Evolutionary conservation across 2,113 vertebrate genomes (phyloP).

Genomic region (Erythrocercus mccallii): DNA sequence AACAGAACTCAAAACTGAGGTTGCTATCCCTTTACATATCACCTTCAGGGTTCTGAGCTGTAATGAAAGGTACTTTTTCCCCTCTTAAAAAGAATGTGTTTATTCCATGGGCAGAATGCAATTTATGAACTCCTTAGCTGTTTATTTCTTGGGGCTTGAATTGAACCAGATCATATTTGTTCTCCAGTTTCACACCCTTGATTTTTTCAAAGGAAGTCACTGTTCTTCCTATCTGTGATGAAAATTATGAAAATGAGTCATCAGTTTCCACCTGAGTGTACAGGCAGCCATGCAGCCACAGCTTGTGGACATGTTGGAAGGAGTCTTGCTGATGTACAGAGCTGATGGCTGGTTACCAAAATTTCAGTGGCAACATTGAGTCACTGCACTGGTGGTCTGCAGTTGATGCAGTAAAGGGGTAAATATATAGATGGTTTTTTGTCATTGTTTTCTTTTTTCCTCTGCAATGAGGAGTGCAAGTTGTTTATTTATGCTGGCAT

Average conservation of each 20-base stretch:
- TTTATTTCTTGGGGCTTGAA: not conserved
- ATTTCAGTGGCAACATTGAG: not conserved
- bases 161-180: not conserved
- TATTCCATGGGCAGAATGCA: not conserved
- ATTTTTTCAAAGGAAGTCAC: not conserved
- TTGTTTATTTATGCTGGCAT: not conserved
- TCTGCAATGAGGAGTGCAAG: not conserved
- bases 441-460: not conserved
- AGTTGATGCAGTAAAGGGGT: fast-evolving
- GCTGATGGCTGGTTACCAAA: not conserved
- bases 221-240: not conserved
- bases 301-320: not conserved
- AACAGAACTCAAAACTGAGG: not conserved
- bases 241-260: not conserved
- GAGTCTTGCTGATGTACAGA: not conserved
- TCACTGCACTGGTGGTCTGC: not conserved
- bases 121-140: not conserved
- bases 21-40: not conserved
- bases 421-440: not conserved
- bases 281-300: not conserved
- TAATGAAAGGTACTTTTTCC: not conserved
- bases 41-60: not conserved
- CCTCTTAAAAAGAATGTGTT: not conserved
- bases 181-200: not conserved
- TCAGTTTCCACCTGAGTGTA: not conserved